A percentile compares a stretch with the other conserved stretches of the same genome.
Conservation (phyloP, 2,113 vertebrate genomes). For the Planiliza haematocheilus region DNA sequence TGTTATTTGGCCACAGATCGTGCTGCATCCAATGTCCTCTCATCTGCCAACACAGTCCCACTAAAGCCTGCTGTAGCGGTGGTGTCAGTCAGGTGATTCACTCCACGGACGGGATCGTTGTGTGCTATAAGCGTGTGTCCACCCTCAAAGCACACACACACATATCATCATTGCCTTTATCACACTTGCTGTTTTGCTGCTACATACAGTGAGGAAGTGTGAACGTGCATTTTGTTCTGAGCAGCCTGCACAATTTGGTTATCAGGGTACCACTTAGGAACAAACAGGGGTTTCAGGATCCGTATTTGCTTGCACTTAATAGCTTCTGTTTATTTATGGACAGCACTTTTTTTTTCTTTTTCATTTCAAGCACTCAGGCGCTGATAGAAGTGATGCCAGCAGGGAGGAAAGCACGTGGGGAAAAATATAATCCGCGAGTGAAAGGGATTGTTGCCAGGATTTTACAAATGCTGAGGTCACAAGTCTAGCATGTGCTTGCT, state of each 20-base stretch:
- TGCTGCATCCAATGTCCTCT: background rate
- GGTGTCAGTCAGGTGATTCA: conserved; percentile 67
- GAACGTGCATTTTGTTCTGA: background rate
- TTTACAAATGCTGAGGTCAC: conserved; percentile 21
- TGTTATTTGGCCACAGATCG: conserved; percentile 26
- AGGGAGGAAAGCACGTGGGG: background rate
- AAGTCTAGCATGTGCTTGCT: conserved; percentile 3
- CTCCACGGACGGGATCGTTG: conserved; percentile 17
- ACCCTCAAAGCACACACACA: conserved; percentile 52
- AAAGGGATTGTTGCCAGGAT: background rate
- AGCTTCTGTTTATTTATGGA: no score
- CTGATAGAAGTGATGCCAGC: background rate
- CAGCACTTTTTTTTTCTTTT: background rate
- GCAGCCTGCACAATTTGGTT: conserved; percentile 5
- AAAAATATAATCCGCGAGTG: background rate
- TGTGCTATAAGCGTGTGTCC: conserved; percentile 24
- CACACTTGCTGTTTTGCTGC: conserved; percentile 11
- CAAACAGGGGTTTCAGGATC: background rate
- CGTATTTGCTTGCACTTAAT: conserved; percentile 2
- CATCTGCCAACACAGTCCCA: conserved; percentile 8
- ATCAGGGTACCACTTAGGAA: conserved; percentile 22
- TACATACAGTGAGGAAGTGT: conserved; percentile 38
- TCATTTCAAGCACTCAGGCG: background rate
- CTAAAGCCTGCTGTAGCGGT: conserved; percentile 17
- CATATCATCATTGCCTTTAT: no score